These are phyloP conservation scores for Mohoua ochrocephala DNA, from an alignment of 2,113 vertebrate species.

Conservation along the genomic window DNA sequence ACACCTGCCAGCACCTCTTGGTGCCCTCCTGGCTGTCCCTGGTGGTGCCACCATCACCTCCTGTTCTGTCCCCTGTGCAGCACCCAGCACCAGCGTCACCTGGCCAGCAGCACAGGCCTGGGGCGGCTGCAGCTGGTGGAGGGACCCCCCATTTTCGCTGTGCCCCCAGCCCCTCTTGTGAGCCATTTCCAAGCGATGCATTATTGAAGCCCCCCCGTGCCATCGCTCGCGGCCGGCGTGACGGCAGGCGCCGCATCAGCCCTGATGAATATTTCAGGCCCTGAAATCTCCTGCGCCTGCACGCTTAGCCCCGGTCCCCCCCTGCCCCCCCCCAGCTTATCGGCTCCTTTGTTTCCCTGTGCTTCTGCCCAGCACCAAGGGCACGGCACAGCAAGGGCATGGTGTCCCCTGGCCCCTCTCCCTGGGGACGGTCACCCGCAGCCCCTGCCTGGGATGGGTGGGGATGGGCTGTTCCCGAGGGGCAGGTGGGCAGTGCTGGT, in stretches of 20 bases:
- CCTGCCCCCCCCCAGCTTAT: background rate
- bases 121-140: fast-evolving
- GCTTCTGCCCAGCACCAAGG: background rate
- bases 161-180: background rate
- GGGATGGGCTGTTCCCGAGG: fast-evolving
- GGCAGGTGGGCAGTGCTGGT: background rate
- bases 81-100: background rate
- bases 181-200: background rate
- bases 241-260: background rate
- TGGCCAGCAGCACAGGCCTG: background rate
- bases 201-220: background rate
- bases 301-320: background rate
- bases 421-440: fast-evolving
- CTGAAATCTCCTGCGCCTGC: background rate
- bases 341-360: background rate
- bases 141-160: background rate
- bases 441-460: background rate
- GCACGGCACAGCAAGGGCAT: too few relatives aligned
- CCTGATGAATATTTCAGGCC: constrained; percentile 58
- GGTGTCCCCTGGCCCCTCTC: fast-evolving
- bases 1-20: background rate
- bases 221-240: background rate
- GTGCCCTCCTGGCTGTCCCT: fast-evolving
- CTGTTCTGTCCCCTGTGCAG: background rate
- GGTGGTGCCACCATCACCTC: background rate